Percentiles rank a stretch among this genome's conserved stretches.
phyloP scores from a whole-genome alignment of 1,140 invertebrate genomes.

The Ladona fulva region DNA sequence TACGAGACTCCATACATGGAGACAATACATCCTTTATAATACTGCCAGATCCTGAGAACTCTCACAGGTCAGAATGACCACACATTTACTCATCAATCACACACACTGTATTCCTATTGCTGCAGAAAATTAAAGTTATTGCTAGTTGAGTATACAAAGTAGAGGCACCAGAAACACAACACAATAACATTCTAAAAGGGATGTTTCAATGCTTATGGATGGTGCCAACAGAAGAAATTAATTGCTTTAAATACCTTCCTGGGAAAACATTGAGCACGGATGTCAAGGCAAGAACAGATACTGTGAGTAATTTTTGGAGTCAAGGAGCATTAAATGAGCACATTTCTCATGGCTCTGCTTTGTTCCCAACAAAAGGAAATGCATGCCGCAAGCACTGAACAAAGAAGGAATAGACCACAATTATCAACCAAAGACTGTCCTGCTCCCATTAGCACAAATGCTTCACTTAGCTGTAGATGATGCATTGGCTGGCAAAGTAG shows the following conservation, averaged over 20 bases:
- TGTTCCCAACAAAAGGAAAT: not conserved
- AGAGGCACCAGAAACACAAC: not conserved
- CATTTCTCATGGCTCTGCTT: not conserved
- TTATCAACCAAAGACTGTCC: not conserved
- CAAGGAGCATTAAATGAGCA: not conserved
- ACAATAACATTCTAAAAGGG: not conserved
- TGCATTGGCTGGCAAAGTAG: conserved; percentile 58
- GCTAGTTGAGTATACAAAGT: not conserved
- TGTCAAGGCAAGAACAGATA: not conserved
- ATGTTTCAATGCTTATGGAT: not conserved
- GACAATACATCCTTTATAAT: too few species aligned
- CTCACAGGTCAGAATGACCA: too few species aligned
- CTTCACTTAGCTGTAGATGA: conserved; percentile 27
- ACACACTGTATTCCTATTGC: not conserved
- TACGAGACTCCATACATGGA: too few species aligned
- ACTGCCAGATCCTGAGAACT: too few species aligned
- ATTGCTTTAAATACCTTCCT: not conserved
- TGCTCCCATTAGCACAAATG: not conserved
- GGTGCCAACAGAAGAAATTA: not conserved
- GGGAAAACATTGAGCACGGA: not conserved
- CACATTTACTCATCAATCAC: not conserved
- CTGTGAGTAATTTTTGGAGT: not conserved
- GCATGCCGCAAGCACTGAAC: not conserved
- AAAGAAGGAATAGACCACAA: not conserved
- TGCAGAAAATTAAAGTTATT: not conserved